Percentiles rank a stretch among this genome's conserved stretches.
Conservation (phyloP, 2,113 vertebrate species). For the Seriola dumerili region DNA sequence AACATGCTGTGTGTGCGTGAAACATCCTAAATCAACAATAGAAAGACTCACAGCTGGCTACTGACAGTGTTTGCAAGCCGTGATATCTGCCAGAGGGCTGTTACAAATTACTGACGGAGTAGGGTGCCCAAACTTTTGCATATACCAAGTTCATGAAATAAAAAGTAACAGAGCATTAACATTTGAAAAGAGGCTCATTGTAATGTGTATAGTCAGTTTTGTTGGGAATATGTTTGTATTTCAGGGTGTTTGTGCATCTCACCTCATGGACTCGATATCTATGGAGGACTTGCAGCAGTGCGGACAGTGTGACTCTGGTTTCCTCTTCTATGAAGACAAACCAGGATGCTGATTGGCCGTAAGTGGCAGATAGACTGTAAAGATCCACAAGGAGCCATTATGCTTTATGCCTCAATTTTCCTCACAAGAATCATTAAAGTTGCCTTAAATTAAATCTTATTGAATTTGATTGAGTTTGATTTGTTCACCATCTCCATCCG, state of each 20-base stretch:
- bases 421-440: background rate
- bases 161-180: background rate
- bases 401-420: background rate
- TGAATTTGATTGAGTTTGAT: background rate
- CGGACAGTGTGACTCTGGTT: constrained; percentile 84
- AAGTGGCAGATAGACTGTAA: constrained; percentile 86
- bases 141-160: background rate
- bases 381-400: constrained; percentile 2
- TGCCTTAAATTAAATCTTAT: background rate
- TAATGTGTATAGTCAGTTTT: background rate
- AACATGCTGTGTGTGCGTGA: background rate
- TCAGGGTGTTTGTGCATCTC: constrained; percentile 9
- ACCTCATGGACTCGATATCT: constrained; percentile 88
- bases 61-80: background rate
- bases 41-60: background rate
- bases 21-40: background rate
- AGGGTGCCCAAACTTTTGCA: too few species aligned
- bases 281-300: constrained; percentile 85
- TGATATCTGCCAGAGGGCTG: background rate
- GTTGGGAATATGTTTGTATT: background rate
- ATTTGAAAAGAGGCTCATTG: background rate
- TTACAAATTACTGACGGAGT: background rate
- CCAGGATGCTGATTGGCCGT: constrained; percentile 89
- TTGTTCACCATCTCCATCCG: background rate
- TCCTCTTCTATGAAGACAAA: constrained; percentile 95